These are phyloP conservation scores for Gambusia affinis DNA, from an alignment of 2,113 vertebrate species.

Conservation along the genomic window DNA sequence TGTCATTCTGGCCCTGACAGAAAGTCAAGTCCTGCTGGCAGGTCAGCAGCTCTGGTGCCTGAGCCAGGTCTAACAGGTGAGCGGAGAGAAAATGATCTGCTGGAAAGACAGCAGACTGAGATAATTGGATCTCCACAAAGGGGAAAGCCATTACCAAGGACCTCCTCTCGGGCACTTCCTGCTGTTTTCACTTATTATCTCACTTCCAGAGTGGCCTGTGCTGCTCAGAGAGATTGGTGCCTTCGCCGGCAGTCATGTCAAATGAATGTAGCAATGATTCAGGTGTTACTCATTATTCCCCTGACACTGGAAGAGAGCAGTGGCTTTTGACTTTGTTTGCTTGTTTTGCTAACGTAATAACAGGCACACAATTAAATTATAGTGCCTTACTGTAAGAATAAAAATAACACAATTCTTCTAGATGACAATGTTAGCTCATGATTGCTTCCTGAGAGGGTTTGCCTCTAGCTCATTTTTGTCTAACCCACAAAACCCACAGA, in stretches of 20 bases:
- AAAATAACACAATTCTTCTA: slow-evolving; percentile 14
- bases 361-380: slow-evolving; percentile 23
- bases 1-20: slow-evolving; percentile 1
- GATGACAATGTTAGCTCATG: slow-evolving; percentile 8
- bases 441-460: background rate
- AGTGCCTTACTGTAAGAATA: slow-evolving; percentile 9
- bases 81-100: slow-evolving; percentile 52
- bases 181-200: slow-evolving; percentile 59
- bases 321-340: slow-evolving; percentile 37
- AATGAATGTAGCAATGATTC: slow-evolving; percentile 56
- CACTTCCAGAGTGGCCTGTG: slow-evolving; percentile 30
- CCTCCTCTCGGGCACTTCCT: slow-evolving; percentile 52
- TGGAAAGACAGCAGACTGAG: slow-evolving; percentile 42
- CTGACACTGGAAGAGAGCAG: slow-evolving; percentile 45
- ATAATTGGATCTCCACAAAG: slow-evolving; percentile 59
- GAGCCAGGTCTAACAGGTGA: slow-evolving; percentile 44
- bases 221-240: slow-evolving; percentile 31
- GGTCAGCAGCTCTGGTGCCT: slow-evolving; percentile 23
- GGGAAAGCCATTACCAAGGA: slow-evolving; percentile 42
- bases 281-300: slow-evolving; percentile 67
- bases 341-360: slow-evolving; percentile 45
- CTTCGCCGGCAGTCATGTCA: slow-evolving; percentile 39
- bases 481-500: background rate
- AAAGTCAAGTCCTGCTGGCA: slow-evolving; percentile 14
- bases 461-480: slow-evolving; percentile 9